Base-by-base conservation (phyloP, 2,797 vertebrate genomes). In the Gallinago nigripennis region DNA sequence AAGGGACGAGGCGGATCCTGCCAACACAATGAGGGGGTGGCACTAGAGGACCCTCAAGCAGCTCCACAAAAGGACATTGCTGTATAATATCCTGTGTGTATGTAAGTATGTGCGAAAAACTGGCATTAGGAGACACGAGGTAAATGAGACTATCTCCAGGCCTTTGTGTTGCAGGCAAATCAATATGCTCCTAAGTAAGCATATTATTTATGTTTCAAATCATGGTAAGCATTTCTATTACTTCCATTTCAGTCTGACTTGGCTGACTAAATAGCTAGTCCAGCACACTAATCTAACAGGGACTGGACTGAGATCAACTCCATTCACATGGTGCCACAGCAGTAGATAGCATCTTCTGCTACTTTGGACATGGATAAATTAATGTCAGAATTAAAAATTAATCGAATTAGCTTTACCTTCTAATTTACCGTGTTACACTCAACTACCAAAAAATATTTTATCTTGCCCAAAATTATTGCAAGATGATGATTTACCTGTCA, bases 401-500 rank as follows among this genome's bases (percentile, higher is more conserved):
- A 50, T 5, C 16, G 63, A 13, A 39, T 45, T 65, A 11, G 35
- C 50, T 70, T 81, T 82, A 43, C 51, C 25, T 79, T 39, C 58
- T 35, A 33, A 24, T 35, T 70, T 33, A 68, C 28, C 5, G 12
- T 30, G 7, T 53, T 53, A 31, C 8, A n/a, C 11, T 63, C 63
- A 63, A 16, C 33, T 24, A n/a, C 24, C 57, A 66, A 48, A 77
- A 41, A 31, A 4, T 2, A 6, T 3, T 6, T 25, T 5, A 41
- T 35, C 37, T 53, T 77, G 31, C 37, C 31, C 43, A 5, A 21
- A 48, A 43, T 16, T 19, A 5, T 0, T 50, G 46, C 30, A 48
- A 31, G 64, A 5, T 15, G 24, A 24, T 25, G 39, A 86, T 82
- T 88, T 84, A 98, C 98, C 98, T 98, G 97, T 79, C 82, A 97